Evolutionary conservation across 1,140 invertebrate genomes (phyloP), one percentile per base, ranked within the genome.

Genomic region (Psix sp.): DNA sequence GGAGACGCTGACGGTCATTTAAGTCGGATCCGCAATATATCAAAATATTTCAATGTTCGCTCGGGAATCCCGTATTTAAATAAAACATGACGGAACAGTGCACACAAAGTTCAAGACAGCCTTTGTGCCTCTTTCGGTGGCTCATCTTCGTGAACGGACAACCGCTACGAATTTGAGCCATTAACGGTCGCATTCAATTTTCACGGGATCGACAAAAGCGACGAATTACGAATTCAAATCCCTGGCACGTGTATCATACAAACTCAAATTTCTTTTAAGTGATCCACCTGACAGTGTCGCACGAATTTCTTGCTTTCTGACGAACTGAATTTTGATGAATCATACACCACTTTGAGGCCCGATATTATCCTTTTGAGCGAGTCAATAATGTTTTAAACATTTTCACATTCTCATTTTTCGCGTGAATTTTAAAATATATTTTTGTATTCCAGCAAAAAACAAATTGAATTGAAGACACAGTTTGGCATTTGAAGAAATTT

Each of bases 181-280:
- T 83, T 82, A 82, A 82, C 82, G 74, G 76, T 65, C 77, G 80
- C 78, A 80, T 83, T 82, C 80, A 82, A 82, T 83, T 83, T 84
- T 66, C 80, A 78, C 62, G 65, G 80, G 76, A 81, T 78, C 74
- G 76, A 82, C 81, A 84, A 82, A 83, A 77, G 77, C 77, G 52
- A 71, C 77, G 76, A 78, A 83, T 83, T 82, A 84, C 78, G 76
- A 82, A 84, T 83, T 82, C 80, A 83, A 82, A 84, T 84, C 77
- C 76, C 59, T 52, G 75, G 81, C 80, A 80, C 78, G 76, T 74
- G 77, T 78, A 77, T 79, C 77, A 77, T 73, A 77, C 73, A 79
- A 70, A 63, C 70, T 63, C 66, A 59, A 79, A 80, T 78, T 80
- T 76, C 77, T 82, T 76, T 68, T 54, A 36, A 48, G n/a, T 29